Evolutionary conservation across 2,888 invertebrate species (phyloP), one percentile per base, ranked within the genome.

Genomic region (Mycogona germanica): DNA sequence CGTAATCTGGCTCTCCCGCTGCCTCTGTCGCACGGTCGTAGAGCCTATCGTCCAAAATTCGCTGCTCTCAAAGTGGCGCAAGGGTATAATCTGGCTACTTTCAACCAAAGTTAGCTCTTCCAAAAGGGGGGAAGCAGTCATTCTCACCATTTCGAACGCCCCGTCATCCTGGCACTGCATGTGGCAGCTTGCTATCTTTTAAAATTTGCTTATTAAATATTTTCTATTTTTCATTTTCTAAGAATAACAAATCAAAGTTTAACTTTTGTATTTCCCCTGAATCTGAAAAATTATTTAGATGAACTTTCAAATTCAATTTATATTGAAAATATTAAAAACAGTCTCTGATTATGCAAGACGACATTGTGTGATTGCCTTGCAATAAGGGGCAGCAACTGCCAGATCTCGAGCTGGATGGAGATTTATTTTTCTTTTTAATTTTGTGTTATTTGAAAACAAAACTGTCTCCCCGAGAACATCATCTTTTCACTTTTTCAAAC

Each of bases 181-280:
- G 51, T 51, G 51, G 51, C 41, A 51, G 51, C 28, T 28, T 42
- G 51, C 51, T 42, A 14, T 51, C 29, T 51, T 42, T 51, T 51
- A 7, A 19, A 25, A 7, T 45, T 12, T 25, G 21, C 21, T 21
- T 45, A 25, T 41, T 12, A 35, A 35, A 35, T 35, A 12, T 35
- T 35, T 12, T 35, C 35, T 12, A 12, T 35, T 35, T 35, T 12
- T 35, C 35, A 35, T n/a, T 12, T 35, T 35, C 35, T 12, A 12
- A 35, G 12, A 12, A 35, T n/a, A 35, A 12, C 12, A 35, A 35
- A 35, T 12, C 35, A 35, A n/a, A n/a, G n/a, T n/a, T n/a, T n/a
- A n/a, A n/a, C n/a, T n/a, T n/a, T n/a, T n/a, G n/a, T n/a, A n/a
- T n/a, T n/a, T n/a, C n/a, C n/a, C n/a, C n/a, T n/a, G n/a, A n/a